Base-by-base conservation (phyloP, 2,888 invertebrate genomes). In the Dynastes hyllus region DNA sequence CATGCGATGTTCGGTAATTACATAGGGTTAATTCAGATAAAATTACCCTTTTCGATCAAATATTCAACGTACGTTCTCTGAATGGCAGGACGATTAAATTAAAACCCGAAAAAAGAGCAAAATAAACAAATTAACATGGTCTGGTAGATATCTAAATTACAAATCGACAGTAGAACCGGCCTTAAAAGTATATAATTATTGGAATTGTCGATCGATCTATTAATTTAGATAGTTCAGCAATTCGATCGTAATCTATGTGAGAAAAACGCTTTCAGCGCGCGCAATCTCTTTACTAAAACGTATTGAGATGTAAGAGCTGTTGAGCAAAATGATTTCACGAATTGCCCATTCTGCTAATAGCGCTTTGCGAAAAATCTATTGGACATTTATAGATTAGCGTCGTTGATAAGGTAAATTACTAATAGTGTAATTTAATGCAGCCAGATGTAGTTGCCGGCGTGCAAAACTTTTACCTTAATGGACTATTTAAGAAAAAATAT, bases 151-250 rank as follows among this genome's bases (percentile, higher is more conserved):
- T 75, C 73, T 75, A 75, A 75, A 75, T 75, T 75, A 75, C 73
- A 61, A 75, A 75, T 75, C 73, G 61, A 61, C 73, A 63, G 58
- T 32, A 61, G 73, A 61, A 27, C 45, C 58, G 73, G 40, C 61
- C 9, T 61, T 61, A 61, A 75, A 75, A 75, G 58, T 75, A 63
- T 75, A 61, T 75, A 75, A 75, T 75, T 75, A 75, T 27, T 45
- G 73, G 58, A 75, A 75, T 75, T 75, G 73, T 50, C 40, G 61
- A 73, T 58, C 73, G 73, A 75, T 75, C 73, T 61, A 75, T 75
- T 75, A 75, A 75, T 75, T 75, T 75, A 61, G 73, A 75, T 75
- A 75, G 73, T 63, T 75, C 73, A 61, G 61, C 50, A 45, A 75
- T 75, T 61, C 73, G 73, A 75, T 75, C 63, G 61, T 75, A 75